These are phyloP conservation scores for Silurus glanis DNA, from an alignment of 2,113 vertebrate genomes.

Conservation along the genomic window DNA sequence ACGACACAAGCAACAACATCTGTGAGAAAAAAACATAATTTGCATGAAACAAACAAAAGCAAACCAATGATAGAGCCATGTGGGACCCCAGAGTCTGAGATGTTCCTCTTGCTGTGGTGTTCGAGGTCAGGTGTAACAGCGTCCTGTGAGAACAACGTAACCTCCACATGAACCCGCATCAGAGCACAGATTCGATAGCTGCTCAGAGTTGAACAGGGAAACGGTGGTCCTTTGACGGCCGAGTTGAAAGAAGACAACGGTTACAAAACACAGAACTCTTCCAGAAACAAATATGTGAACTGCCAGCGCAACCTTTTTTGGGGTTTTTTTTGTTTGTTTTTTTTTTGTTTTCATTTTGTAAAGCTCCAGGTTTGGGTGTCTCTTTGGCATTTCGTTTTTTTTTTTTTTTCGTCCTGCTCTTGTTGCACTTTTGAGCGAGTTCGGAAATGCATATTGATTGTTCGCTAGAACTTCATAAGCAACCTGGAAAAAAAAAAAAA, in stretches of 20 bases:
- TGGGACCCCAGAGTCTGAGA: constrained; percentile 52
- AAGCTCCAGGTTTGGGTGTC: constrained; percentile 29
- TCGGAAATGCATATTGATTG: neutral
- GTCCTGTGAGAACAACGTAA: constrained; percentile 70
- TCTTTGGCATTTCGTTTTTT: constrained; percentile 20
- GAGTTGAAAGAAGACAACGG: constrained; percentile 48
- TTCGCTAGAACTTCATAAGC: neutral
- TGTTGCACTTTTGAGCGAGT: constrained; percentile 19
- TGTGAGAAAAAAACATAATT: constrained; percentile 39
- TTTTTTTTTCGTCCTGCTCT: constrained; percentile 10
- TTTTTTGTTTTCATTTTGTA: neutral
- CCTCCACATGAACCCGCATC: constrained; percentile 68
- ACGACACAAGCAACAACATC: constrained; percentile 24
- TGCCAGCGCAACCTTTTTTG: constrained; percentile 32
- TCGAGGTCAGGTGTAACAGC: constrained; percentile 59
- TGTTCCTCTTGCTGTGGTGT: constrained; percentile 56
- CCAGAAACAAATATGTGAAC: constrained; percentile 38
- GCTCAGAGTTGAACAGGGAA: constrained; percentile 54
- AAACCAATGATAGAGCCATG: constrained; percentile 27
- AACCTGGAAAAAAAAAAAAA: neutral
- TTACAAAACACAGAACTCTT: constrained; percentile 51
- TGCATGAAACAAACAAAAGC: neutral
- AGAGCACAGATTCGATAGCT: constrained; percentile 71
- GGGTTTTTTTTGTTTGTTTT: neutral
- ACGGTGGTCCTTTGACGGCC: constrained; percentile 50